Evolutionary conservation across 2,888 invertebrate genomes (phyloP), one percentile per base, ranked within the genome.

Genomic region (Lepas anatifera): DNA sequence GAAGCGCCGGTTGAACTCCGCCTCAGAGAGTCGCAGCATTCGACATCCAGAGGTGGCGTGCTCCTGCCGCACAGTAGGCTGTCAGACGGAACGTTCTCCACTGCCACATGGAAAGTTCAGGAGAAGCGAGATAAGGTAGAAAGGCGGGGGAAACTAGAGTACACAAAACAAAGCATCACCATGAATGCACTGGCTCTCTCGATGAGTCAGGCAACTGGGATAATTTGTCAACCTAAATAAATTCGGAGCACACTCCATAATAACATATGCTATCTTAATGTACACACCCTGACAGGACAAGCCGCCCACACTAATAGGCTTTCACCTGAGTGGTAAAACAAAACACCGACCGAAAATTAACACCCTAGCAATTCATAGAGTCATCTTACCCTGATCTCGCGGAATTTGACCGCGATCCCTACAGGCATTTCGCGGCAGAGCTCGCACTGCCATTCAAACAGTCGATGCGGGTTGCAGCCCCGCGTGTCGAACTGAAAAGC

Each of bases 1-100:
- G 58, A 58, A 58, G 58, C 58, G 58, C 22, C 58, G 58, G 39
- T 64, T 64, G 64, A 64, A 64, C 64, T 39, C 64, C 4, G 37
- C 39, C 2, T 64, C 64, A 3, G 64, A 39, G n/a, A 64, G 25
- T 3, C 25, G 37, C 39, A 64, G 39, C 39, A 64, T 39, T 3
- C 39, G 64, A 39, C 64, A 64, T 11, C 37, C 22, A 25, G 2
- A 25, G 11, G 64, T 64, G 11, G 39, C 64, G 39, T 64, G 64
- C 11, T 64, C 64, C 64, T 64, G 64, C 8, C 0, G 7, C 3
- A 29, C 27, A 25, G 50, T 7, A 7, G 10, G 8, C 4, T 7
- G 50, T 7, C 25, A 25, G 3, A 10, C 8, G 1, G 4, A 50
- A 50, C 10, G 7, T 25, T 13, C n/a, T 48, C 25, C 13, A 8